Evolutionary conservation across 2,797 vertebrate species (phyloP).

Genomic region (Adrianichthys oophorus): DNA sequence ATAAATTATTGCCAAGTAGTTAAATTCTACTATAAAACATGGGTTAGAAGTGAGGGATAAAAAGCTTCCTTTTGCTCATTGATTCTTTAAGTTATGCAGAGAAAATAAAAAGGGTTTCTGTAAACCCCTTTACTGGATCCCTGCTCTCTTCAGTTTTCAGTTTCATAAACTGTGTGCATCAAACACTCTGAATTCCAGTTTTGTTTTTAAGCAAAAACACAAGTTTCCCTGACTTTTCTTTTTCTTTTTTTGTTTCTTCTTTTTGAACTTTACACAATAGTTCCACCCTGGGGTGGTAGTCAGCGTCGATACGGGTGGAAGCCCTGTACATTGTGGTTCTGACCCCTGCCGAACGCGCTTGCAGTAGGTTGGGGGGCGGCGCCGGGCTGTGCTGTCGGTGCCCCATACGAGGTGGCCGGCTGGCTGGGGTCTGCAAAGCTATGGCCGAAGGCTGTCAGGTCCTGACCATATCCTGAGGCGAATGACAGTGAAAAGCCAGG

Average conservation of each 20-base stretch:
- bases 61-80: constrained; percentile 76
- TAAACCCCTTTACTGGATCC: constrained; percentile 64
- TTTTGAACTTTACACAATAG: constrained; percentile 66
- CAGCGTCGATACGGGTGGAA: constrained; percentile 99
- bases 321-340: constrained; percentile 99
- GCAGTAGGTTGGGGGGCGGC: constrained; percentile 83
- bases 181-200: constrained; percentile 72
- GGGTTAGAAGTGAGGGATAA: constrained; percentile 78
- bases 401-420: constrained; percentile 88
- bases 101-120: constrained; percentile 50
- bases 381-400: constrained; percentile 87
- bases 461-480: constrained; percentile 93
- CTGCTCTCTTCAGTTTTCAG: constrained; percentile 59
- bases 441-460: constrained; percentile 95
- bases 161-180: constrained; percentile 67
- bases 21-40: constrained; percentile 91
- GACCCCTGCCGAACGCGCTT: constrained; percentile 91
- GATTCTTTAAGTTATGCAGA: constrained; percentile 75
- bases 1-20: constrained; percentile 87
- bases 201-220: constrained; percentile 72
- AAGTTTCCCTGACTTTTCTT: constrained; percentile 82
- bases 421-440: constrained; percentile 95
- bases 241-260: constrained; percentile 28
- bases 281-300: constrained; percentile 47
- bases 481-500: constrained; percentile 3